Evolutionary conservation across 2,113 vertebrate species (phyloP).

Genomic region (Ovis aries): ARS-UI_Ramb_v3.0 NC_056055.1:2482501-2483000

Average conservation of each 20-base stretch:
- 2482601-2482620: neutral
- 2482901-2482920: neutral
- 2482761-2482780: constrained; percentile 87
- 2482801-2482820: constrained; percentile 88
- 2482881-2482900: neutral
- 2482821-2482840: constrained; percentile 84
- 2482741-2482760: constrained; percentile 88
- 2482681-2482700: constrained; percentile 63
- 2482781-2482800: constrained; percentile 80
- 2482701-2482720: constrained; percentile 64
- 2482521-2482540: neutral
- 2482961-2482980: no score
- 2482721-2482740: constrained; percentile 81
- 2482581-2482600: neutral
- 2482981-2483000: no score
- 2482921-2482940: constrained; percentile 64
- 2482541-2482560: neutral
- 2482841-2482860: constrained; percentile 80
- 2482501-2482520: neutral
- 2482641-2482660: constrained; percentile 80
- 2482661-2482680: constrained; percentile 82
- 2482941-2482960: constrained; percentile 56
- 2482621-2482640: neutral
- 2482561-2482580: neutral
- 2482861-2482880: neutral